These are phyloP conservation scores for Zeus faber DNA, from an alignment of 2,113 vertebrate genomes.

Conservation along the genomic window DNA sequence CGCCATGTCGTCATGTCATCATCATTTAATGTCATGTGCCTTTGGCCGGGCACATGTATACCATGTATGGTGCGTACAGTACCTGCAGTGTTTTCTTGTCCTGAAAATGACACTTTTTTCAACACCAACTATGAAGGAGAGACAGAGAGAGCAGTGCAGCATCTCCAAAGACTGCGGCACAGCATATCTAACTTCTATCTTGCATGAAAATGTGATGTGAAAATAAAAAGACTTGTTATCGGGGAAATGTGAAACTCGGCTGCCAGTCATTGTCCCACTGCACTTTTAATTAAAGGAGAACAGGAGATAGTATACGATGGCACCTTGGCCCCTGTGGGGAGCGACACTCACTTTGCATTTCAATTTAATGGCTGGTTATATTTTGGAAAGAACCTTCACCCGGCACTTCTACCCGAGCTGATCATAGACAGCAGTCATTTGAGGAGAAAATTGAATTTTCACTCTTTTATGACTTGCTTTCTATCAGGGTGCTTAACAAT, in stretches of 20 bases:
- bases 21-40: background rate
- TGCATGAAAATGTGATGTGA: slow-evolving; percentile 25
- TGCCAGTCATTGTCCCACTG: slow-evolving; percentile 34
- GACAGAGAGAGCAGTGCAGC: no score
- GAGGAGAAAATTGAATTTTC: slow-evolving; percentile 49
- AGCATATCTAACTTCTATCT: slow-evolving; percentile 25
- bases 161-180: no score
- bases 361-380: slow-evolving; percentile 45
- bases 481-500: slow-evolving; percentile 41
- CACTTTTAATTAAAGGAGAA: slow-evolving; percentile 62
- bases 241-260: slow-evolving; percentile 19
- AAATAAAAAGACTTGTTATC: slow-evolving; percentile 25
- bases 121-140: no score
- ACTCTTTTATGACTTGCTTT: slow-evolving; percentile 28
- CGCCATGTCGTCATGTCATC: slow-evolving; percentile 4
- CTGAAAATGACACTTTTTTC: slow-evolving; percentile 16
- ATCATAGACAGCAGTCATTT: slow-evolving; percentile 51
- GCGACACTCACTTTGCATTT: slow-evolving; percentile 38
- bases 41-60: slow-evolving; percentile 15
- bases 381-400: slow-evolving; percentile 46
- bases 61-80: slow-evolving; percentile 10
- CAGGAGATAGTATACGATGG: slow-evolving; percentile 28
- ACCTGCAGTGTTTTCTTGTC: slow-evolving; percentile 18
- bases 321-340: slow-evolving; percentile 31
- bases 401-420: slow-evolving; percentile 28